Evolutionary conservation across 1,140 invertebrate genomes (phyloP), one percentile per base, ranked within the genome.

Genomic region (Drosophila biarmipes): DNA sequence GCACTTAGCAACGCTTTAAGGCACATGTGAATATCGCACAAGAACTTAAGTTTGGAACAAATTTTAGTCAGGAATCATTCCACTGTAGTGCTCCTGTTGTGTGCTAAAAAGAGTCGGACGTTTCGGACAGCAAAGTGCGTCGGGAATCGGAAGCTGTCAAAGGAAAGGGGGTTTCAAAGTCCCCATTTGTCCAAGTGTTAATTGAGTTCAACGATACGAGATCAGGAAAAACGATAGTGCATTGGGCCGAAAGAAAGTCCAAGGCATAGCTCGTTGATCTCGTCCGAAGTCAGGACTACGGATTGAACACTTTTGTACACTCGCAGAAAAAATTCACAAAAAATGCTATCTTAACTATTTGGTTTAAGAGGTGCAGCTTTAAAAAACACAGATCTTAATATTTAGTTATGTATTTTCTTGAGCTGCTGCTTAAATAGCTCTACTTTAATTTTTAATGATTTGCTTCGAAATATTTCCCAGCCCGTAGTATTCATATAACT

Each of bases 121-220:
- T 31, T 31, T 7, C 29, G 3, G 29, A 31, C 29, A 10, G 29
- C 29, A 31, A 37, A 14, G 35, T 37, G 35, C 35, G 35, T 21
- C 3, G 42, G 15, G 3, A 15, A 43, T 2, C 11, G 42, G 11
- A 45, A 24, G 11, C 8, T 24, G 10, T 37, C 35, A 2, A 12
- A 12, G 35, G 5, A 5, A 37, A 21, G 15, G 7, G 10, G 11
- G 10, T 4, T 4, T 21, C 4, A n/a, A 24, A 46, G 43, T n/a
- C 3, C 6, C 14, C 14, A 27, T 27, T 27, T 46, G 7, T 46
- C 21, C 12, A 19, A 45, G 42, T 45, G 21, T 46, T n/a, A n/a
- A 24, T 46, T 24, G 43, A 24, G 21, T 46, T 46, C 43, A 27
- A 24, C 43, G n/a, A 27, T 46, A 8, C 43, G 11, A 46, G 21